Percentiles rank a stretch among this genome's conserved stretches.
Conservation (phyloP, 2,888 invertebrate species). For the Amblyteles armatorius region DNA sequence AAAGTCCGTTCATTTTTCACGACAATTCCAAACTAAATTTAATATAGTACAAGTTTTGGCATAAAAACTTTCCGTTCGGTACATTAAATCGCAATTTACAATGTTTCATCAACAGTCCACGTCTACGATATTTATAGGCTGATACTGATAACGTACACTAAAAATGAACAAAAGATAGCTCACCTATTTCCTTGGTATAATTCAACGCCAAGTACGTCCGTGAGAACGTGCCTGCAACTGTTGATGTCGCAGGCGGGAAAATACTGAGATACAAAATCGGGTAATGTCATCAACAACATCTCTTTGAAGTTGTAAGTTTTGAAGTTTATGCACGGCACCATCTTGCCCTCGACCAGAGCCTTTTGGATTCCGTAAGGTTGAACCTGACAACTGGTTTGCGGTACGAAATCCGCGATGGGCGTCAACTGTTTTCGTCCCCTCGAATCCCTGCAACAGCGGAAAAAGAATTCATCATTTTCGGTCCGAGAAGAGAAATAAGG, state of each 20-base stretch:
- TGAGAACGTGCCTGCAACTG: constrained; percentile 91
- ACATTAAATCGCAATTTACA: too few species aligned
- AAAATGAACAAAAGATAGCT: constrained; percentile 81
- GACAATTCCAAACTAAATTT: too few species aligned
- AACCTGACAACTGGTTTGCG: constrained; percentile 85
- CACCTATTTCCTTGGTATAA: constrained; percentile 94
- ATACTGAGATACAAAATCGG: constrained; percentile 92
- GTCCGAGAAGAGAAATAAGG: background rate
- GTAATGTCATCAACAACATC: constrained; percentile 91
- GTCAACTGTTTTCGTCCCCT: constrained; percentile 87
- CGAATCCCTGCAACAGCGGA: constrained; percentile 77
- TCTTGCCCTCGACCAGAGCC: constrained; percentile 91
- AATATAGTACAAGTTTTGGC: too few species aligned
- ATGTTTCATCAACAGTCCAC: too few species aligned
- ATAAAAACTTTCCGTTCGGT: too few species aligned
- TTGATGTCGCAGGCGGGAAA: constrained; percentile 91
- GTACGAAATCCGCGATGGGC: constrained; percentile 89
- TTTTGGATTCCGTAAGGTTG: constrained; percentile 88
- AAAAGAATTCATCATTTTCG: constrained; percentile 10
- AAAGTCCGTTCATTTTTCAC: too few species aligned
- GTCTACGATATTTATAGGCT: background rate
- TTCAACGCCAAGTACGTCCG: constrained; percentile 91
- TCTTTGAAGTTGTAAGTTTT: constrained; percentile 94
- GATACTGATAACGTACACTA: background rate
- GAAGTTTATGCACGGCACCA: constrained; percentile 95